Evolutionary conservation across 2,888 invertebrate species (phyloP).

Genomic region (Linnaemya vulpina): DNA sequence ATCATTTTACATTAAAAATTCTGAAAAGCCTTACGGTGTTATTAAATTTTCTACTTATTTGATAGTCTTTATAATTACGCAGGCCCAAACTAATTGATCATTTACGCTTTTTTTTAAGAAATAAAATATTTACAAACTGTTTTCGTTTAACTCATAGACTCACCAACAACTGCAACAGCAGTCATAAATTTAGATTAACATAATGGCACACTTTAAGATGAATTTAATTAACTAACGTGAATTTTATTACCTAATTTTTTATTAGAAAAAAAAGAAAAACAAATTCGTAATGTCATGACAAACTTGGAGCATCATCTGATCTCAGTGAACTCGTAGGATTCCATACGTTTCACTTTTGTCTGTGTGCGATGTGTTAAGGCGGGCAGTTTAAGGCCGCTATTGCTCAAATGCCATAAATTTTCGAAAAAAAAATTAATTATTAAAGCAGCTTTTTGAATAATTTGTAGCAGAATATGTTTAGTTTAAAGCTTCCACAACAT

Average conservation of each 20-base stretch:
- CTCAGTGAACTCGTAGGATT: background rate
- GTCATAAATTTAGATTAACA: background rate
- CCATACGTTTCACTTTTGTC: background rate
- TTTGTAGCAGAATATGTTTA: background rate
- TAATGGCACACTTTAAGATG: background rate
- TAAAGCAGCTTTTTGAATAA: background rate
- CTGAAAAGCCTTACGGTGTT: too few species aligned
- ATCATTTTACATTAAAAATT: too few species aligned
- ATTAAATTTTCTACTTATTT: too few species aligned
- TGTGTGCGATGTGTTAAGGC: too few species aligned
- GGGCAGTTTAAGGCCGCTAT: conserved; percentile 2
- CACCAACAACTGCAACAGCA: too few species aligned
- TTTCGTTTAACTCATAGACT: background rate
- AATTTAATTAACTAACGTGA: background rate
- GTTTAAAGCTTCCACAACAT: background rate
- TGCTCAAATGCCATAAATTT: background rate
- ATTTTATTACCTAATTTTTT: background rate
- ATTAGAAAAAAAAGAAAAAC: background rate
- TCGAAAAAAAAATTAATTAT: background rate
- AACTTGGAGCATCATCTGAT: background rate
- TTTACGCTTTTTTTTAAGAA: too few species aligned
- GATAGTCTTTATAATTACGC: too few species aligned
- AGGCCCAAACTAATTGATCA: too few species aligned
- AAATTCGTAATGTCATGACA: background rate
- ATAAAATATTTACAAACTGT: background rate